These are phyloP conservation scores for Terebella lapidaria DNA, from an alignment of 2,888 invertebrate species.

Conservation along the genomic window DNA sequence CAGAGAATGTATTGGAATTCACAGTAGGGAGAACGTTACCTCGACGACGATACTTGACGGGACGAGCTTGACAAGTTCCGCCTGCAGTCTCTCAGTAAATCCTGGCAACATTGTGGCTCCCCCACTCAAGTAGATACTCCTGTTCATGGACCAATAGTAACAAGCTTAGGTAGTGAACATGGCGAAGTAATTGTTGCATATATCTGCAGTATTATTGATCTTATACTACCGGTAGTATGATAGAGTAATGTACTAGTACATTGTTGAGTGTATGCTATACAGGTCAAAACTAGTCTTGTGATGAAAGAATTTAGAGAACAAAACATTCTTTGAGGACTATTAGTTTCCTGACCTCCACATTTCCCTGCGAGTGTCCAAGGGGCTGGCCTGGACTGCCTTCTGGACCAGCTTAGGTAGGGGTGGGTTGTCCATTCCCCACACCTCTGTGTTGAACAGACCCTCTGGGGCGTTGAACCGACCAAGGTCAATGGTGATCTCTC, in stretches of 20 bases:
- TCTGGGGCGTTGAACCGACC: conserved; percentile 56
- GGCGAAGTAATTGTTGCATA: too few species aligned
- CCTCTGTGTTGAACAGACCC: conserved; percentile 56
- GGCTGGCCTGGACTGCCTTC: conserved; percentile 59
- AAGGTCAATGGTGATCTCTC: conserved; percentile 51
- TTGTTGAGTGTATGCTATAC: too few species aligned
- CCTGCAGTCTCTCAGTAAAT: conserved; percentile 58
- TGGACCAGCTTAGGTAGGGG: conserved; percentile 59
- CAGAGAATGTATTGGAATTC: too few species aligned
- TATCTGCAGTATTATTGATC: too few species aligned
- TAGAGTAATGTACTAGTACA: too few species aligned
- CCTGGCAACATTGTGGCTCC: conserved; percentile 60
- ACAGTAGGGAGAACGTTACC: too few species aligned
- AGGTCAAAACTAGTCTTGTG: too few species aligned
- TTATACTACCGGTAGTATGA: too few species aligned
- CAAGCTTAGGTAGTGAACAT: too few species aligned
- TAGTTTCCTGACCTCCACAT: conserved; percentile 58
- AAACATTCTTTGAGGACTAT: too few species aligned
- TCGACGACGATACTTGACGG: conserved; percentile 57
- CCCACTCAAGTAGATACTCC: conserved; percentile 59
- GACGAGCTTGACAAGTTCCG: conserved; percentile 57
- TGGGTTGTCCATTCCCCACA: conserved; percentile 60
- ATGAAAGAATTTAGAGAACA: too few species aligned
- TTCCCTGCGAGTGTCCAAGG: conserved; percentile 60
- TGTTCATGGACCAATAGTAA: conserved; percentile 27